Conservation (phyloP, 2,888 invertebrate genomes). For the Sinhomidia bicolor region DNA sequence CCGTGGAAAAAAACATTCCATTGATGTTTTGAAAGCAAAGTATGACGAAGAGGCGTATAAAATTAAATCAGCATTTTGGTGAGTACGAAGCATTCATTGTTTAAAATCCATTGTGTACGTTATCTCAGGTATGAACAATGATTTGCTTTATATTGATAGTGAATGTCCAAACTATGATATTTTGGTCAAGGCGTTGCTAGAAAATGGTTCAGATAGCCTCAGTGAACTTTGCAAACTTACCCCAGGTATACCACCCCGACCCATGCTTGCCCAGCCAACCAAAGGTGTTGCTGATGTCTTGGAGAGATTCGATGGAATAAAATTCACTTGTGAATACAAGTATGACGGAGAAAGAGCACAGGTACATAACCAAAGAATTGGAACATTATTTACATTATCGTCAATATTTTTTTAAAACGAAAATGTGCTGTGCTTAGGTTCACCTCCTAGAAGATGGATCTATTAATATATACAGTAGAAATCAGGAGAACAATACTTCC, state of each 20-base stretch:
- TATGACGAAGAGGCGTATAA: conserved; percentile 89
- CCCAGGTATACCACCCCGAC: conserved; percentile 97
- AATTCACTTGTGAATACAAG: conserved; percentile 99
- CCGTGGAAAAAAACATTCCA: conserved; percentile 85
- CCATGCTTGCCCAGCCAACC: conserved; percentile 99
- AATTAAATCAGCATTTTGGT: conserved; percentile 97
- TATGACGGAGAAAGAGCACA: conserved; percentile 99
- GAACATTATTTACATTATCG: too few relatives aligned
- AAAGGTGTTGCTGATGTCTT: conserved; percentile 95
- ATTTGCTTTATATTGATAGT: conserved; percentile 84
- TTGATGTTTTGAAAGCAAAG: conserved; percentile 88
- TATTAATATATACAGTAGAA: conserved; percentile 94
- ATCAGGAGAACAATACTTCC: conserved; percentile 95
- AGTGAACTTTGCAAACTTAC: conserved; percentile 91
- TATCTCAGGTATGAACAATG: too few relatives aligned
- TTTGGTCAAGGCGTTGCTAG: conserved; percentile 90
- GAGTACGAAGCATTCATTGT: conserved; percentile 80
- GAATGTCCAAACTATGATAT: conserved; percentile 97
- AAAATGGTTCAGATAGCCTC: conserved; percentile 89
- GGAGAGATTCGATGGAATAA: conserved; percentile 90
- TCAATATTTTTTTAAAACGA: conserved; percentile 46
- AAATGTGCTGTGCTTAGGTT: conserved; percentile 84
- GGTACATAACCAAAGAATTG: conserved; percentile 82
- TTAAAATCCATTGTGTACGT: too few relatives aligned
- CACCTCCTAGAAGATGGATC: conserved; percentile 87